A percentile compares a stretch with the other conserved stretches of the same genome.
These are phyloP conservation scores for Dasypolia templi DNA, from an alignment of 2,888 invertebrate species.

Conservation along the genomic window DNA sequence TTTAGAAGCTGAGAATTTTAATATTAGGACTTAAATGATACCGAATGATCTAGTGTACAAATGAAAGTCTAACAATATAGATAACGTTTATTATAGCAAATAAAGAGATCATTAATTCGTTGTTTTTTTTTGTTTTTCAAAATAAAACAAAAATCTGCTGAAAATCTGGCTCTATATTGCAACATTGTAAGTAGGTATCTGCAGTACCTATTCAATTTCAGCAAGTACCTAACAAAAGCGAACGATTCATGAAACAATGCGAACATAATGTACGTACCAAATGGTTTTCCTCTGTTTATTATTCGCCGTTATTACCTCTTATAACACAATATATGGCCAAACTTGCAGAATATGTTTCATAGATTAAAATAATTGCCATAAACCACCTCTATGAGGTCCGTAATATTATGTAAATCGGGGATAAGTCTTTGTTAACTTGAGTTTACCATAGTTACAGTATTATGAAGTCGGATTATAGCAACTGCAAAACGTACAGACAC, in stretches of 20 bases:
- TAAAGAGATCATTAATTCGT: too few relatives aligned
- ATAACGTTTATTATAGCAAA: too few relatives aligned
- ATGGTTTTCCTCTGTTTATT: conserved; percentile 31
- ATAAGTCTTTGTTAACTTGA: conserved; percentile 53
- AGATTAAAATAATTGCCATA: conserved; percentile 59
- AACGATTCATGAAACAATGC: conserved; percentile 44
- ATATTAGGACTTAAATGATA: not conserved
- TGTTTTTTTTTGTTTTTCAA: too few relatives aligned
- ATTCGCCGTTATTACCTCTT: conserved; percentile 43
- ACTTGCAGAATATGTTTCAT: conserved; percentile 58
- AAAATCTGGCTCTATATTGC: too few relatives aligned
- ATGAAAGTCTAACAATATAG: too few relatives aligned
- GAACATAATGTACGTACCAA: conserved; percentile 15
- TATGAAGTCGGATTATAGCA: not conserved
- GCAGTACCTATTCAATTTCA: conserved; percentile 10
- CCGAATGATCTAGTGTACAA: not conserved
- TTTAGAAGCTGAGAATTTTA: conserved; percentile 16
- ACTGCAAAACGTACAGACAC: not conserved
- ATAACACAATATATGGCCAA: conserved; percentile 47
- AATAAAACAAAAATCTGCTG: too few relatives aligned
- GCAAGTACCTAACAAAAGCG: conserved; percentile 1
- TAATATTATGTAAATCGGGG: conserved; percentile 55
- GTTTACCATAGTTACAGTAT: conserved; percentile 25
- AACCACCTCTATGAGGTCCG: conserved; percentile 49
- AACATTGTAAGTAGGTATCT: not conserved